A percentile compares a stretch with the other conserved stretches of the same genome.
Conservation (phyloP, 92 coral and sea anemone genomes). For the Blastomussa wellsi region DNA sequence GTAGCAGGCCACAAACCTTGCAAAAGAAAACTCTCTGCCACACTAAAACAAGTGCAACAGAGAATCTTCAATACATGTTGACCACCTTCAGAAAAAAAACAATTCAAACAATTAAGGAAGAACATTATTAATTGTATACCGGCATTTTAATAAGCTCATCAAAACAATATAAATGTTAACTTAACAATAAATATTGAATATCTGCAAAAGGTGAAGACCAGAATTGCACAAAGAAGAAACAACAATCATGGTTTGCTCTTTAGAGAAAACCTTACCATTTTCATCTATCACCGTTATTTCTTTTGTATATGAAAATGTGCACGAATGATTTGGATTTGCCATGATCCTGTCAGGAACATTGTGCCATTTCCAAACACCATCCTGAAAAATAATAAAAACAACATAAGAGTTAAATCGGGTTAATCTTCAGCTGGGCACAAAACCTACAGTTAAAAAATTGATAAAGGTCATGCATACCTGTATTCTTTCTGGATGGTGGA, state of each 20-base stretch:
- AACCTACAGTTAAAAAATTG: background rate
- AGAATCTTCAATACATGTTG: constrained; percentile 50
- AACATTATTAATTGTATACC: background rate
- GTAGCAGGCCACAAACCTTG: constrained; percentile 70
- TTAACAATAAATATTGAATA: too few relatives aligned
- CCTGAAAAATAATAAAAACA: background rate
- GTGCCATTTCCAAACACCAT: constrained; percentile 14
- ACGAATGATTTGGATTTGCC: background rate
- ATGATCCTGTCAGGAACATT: constrained; percentile 14
- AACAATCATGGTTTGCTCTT: background rate
- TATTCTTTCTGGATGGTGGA: constrained; percentile 1
- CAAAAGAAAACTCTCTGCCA: constrained; percentile 44
- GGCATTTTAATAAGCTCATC: background rate
- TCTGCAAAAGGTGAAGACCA: too few relatives aligned
- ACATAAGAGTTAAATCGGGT: background rate
- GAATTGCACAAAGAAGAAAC: too few relatives aligned
- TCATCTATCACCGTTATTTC: constrained; percentile 12
- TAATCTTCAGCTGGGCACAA: background rate
- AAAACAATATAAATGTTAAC: too few relatives aligned
- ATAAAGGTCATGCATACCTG: background rate
- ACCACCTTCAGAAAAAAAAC: constrained; percentile 43
- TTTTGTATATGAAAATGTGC: background rate
- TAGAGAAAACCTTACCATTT: constrained; percentile 1
- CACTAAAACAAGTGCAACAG: constrained; percentile 48
- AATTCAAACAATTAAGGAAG: background rate